Conservation (phyloP, 2,888 invertebrate genomes). For the Ischnura elegans region DNA sequence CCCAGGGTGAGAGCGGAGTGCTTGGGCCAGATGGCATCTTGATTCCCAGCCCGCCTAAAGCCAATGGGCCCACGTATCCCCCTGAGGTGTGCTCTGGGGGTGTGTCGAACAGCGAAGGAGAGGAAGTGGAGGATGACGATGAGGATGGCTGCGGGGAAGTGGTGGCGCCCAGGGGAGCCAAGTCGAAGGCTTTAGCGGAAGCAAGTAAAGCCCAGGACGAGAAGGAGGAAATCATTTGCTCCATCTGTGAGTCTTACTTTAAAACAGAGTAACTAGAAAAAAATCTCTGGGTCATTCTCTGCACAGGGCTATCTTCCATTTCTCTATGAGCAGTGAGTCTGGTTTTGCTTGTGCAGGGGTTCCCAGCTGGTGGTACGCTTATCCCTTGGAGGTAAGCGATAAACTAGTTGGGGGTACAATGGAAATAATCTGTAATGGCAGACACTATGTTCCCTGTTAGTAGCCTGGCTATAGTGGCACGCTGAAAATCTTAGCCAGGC, state of each 20-base stretch:
- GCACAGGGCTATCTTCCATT: too few relatives aligned
- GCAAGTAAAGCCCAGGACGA: background rate
- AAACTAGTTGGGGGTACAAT: too few relatives aligned
- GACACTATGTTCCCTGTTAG: too few relatives aligned
- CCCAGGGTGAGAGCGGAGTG: slow-evolving; percentile 26
- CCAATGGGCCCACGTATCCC: slow-evolving; percentile 39
- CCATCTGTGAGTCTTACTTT: slow-evolving; percentile 11
- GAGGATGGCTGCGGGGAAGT: slow-evolving; percentile 22
- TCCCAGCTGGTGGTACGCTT: too few relatives aligned
- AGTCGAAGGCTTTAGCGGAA: background rate
- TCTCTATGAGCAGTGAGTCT: too few relatives aligned
- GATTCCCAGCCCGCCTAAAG: background rate
- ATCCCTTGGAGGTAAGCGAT: too few relatives aligned
- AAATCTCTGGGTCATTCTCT: too few relatives aligned
- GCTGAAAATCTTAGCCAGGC: too few relatives aligned
- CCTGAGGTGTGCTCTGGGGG: slow-evolving; percentile 49
- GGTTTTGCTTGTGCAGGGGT: too few relatives aligned
- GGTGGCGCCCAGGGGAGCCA: background rate
- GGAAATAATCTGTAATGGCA: too few relatives aligned
- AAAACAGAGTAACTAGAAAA: too few relatives aligned
- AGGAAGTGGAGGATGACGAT: slow-evolving; percentile 36
- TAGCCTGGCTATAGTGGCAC: too few relatives aligned
- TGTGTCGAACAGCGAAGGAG: slow-evolving; percentile 58
- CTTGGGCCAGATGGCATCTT: slow-evolving; percentile 35
- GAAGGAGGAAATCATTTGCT: slow-evolving; percentile 45